Conservation (phyloP, 2,888 invertebrate species). For the Drosophila nigricruria region DNA sequence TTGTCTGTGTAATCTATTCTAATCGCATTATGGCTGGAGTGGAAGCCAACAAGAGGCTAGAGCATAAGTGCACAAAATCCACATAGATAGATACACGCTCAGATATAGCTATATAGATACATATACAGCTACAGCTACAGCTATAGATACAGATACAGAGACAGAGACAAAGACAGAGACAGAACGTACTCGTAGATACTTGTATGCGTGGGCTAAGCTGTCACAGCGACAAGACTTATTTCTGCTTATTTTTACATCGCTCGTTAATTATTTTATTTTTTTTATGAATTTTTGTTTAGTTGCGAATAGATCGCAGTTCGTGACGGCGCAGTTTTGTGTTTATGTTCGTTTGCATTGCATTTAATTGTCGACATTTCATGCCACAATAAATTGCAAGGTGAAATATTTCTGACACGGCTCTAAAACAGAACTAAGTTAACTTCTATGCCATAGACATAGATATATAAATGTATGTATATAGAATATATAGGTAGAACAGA, state of each 20-base stretch:
- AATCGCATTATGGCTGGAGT: slow-evolving; percentile 78
- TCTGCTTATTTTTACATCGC: slow-evolving; percentile 78
- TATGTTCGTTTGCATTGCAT: slow-evolving; percentile 67
- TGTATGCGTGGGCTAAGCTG: slow-evolving; percentile 75
- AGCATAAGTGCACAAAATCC: slow-evolving; percentile 65
- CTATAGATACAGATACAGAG: not conserved
- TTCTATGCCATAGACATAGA: not conserved
- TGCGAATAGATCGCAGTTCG: slow-evolving; percentile 60
- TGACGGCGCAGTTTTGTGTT: slow-evolving; percentile 64
- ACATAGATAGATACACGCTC: slow-evolving; percentile 31
- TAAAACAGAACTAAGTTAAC: not conserved
- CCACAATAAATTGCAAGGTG: slow-evolving; percentile 74
- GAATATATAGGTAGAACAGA: not conserved
- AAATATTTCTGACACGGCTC: slow-evolving; percentile 35
- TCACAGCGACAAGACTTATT: slow-evolving; percentile 79
- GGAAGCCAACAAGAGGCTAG: slow-evolving; percentile 33
- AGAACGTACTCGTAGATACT: slow-evolving; percentile 16
- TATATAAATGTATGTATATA: not conserved
- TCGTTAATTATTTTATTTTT: slow-evolving; percentile 39
- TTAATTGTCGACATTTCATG: slow-evolving; percentile 77
- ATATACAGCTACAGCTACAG: not conserved
- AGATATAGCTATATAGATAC: not conserved
- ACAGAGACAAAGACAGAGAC: not conserved
- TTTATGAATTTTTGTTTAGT: slow-evolving; percentile 6
- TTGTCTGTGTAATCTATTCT: slow-evolving; percentile 78